These are phyloP conservation scores for Cosmia pyralina DNA, from an alignment of 2,888 invertebrate species.

Conservation along the genomic window DNA sequence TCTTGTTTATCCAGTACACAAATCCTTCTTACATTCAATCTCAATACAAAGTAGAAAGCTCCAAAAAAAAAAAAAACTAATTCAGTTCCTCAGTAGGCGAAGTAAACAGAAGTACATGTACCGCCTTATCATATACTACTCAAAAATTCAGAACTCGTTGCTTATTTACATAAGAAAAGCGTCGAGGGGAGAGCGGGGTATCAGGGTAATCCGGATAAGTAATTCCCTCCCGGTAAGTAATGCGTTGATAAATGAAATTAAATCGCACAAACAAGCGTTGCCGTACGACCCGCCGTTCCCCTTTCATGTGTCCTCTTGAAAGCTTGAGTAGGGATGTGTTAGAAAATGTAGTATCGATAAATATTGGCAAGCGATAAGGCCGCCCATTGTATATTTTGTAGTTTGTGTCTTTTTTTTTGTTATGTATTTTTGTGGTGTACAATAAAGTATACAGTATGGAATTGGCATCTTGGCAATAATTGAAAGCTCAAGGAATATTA, in stretches of 20 bases:
- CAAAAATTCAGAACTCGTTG: slow-evolving; percentile 60
- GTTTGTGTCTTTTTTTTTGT: no score
- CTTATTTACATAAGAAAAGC: slow-evolving; percentile 76
- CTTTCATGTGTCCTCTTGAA: slow-evolving; percentile 75
- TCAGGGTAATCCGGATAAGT: slow-evolving; percentile 88
- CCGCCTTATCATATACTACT: slow-evolving; percentile 41
- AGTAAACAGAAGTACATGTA: slow-evolving; percentile 15
- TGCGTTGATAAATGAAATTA: slow-evolving; percentile 91
- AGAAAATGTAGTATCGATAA: slow-evolving; percentile 53
- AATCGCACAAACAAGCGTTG: slow-evolving; percentile 90
- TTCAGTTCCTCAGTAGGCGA: neutral
- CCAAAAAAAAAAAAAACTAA: neutral
- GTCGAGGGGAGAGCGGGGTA: slow-evolving; percentile 69
- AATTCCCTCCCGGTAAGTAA: slow-evolving; percentile 89
- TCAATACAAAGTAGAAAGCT: neutral
- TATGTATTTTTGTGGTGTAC: no score
- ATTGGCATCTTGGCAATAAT: no score
- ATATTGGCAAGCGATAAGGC: no score
- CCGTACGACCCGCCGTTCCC: slow-evolving; percentile 83
- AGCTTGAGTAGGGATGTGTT: slow-evolving; percentile 72
- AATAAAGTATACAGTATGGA: no score
- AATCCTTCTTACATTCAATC: neutral
- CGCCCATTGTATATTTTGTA: no score
- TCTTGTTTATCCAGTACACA: neutral
- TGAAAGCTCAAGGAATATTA: no score